A percentile compares a stretch with the other conserved stretches of the same genome.
phyloP scores from a whole-genome alignment of 2,113 vertebrate genomes.

The Hassar affinis region DNA sequence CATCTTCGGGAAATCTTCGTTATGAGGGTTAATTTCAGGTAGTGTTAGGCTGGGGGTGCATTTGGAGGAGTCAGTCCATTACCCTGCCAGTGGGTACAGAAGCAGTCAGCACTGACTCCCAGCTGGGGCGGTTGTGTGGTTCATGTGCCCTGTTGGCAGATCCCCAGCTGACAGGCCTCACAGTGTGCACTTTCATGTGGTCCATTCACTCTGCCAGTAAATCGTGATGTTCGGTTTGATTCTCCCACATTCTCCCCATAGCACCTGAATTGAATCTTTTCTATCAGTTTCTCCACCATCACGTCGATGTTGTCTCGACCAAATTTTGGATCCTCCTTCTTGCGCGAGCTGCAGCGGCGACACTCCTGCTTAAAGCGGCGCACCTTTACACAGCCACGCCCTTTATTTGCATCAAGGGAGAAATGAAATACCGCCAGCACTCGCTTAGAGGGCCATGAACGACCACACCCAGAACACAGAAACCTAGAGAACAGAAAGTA shows the following conservation, averaged over 20 bases:
- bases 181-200: constrained; percentile 73
- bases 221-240: background rate
- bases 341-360: constrained; percentile 50
- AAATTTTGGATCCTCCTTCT: constrained; percentile 65
- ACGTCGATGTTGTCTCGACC: constrained; percentile 63
- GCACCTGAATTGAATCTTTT: constrained; percentile 75
- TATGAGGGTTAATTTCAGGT: background rate
- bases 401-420: background rate
- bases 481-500: constrained; percentile 66
- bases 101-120: background rate
- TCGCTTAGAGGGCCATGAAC: constrained; percentile 71
- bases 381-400: constrained; percentile 59
- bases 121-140: background rate
- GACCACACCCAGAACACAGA: constrained; percentile 70
- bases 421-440: constrained; percentile 71
- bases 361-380: constrained; percentile 72
- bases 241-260: constrained; percentile 58
- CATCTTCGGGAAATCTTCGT: too few species aligned
- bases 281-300: constrained; percentile 76
- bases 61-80: background rate
- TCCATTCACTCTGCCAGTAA: constrained; percentile 54
- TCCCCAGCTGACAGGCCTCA: constrained; percentile 71
- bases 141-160: constrained; percentile 50
- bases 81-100: background rate
- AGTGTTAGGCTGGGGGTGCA: background rate